A percentile compares a stretch with the other conserved stretches of the same genome.
Evolutionary conservation across 2,797 vertebrate genomes (phyloP).

Genomic region (Echeneis naucrates): DNA sequence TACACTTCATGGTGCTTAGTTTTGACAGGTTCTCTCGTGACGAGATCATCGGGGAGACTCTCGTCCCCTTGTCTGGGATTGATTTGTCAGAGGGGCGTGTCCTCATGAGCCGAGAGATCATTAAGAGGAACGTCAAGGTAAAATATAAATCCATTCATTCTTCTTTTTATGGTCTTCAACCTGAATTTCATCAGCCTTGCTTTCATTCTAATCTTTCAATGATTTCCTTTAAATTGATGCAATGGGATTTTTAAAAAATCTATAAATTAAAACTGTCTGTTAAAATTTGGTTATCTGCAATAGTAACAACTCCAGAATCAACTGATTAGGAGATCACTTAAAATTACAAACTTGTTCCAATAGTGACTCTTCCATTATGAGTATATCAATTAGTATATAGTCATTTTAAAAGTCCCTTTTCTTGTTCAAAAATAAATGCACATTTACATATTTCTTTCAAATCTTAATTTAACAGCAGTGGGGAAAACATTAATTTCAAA

Average conservation of each 20-base stretch:
- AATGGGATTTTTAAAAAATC: neutral
- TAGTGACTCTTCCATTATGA: slow-evolving; percentile 11
- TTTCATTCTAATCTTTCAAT: neutral
- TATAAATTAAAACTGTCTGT: too few species aligned
- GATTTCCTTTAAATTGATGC: neutral
- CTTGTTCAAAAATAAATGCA: slow-evolving; percentile 6
- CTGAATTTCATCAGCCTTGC: neutral
- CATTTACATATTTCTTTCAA: neutral
- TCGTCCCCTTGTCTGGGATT: slow-evolving; percentile 91
- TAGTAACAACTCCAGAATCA: neutral
- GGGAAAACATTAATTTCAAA: too few species aligned
- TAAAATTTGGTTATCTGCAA: neutral
- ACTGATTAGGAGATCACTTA: neutral
- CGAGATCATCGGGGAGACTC: slow-evolving; percentile 96
- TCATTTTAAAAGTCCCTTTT: slow-evolving; percentile 1
- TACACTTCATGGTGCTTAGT: slow-evolving; percentile 96
- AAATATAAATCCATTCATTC: slow-evolving; percentile 46
- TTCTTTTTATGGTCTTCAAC: neutral
- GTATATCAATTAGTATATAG: slow-evolving; percentile 12
- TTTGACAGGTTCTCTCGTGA: slow-evolving; percentile 98
- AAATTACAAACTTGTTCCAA: neutral
- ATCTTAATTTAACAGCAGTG: neutral
- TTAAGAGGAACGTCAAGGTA: slow-evolving; percentile 96
- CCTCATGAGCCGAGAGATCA: slow-evolving; percentile 96
- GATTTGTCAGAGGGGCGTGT: slow-evolving; percentile 92